A percentile compares a stretch with the other conserved stretches of the same genome.
These are phyloP conservation scores for Psophia crepitans DNA, from an alignment of 2,113 vertebrate genomes.

Conservation along the genomic window DNA sequence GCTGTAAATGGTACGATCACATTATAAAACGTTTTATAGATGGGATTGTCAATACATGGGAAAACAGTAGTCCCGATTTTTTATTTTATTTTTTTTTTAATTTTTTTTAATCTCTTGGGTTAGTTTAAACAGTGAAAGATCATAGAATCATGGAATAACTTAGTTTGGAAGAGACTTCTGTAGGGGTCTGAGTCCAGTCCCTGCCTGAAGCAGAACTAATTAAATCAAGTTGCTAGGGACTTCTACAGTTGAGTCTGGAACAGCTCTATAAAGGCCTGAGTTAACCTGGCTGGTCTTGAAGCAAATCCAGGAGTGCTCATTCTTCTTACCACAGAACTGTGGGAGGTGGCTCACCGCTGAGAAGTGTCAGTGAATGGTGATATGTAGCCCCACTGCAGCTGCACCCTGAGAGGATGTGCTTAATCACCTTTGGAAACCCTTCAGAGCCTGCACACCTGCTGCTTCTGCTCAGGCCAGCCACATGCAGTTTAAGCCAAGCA, in stretches of 20 bases:
- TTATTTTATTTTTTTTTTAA: too few relatives aligned
- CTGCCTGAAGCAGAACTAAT: not conserved
- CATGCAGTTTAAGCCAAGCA: not conserved
- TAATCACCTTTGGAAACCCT: not conserved
- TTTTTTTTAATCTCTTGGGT: not conserved
- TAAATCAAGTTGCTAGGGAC: not conserved
- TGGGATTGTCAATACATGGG: not conserved
- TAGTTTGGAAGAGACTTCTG: not conserved
- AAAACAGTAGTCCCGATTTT: not conserved
- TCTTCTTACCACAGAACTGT: not conserved
- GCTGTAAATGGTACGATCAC: not conserved
- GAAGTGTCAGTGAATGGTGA: rapidly evolving
- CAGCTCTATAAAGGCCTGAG: not conserved
- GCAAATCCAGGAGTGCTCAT: not conserved
- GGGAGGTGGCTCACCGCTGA: not conserved
- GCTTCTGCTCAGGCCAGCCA: not conserved
- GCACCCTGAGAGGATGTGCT: not conserved
- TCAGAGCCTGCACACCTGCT: not conserved
- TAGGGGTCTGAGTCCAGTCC: rapidly evolving
- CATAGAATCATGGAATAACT: not conserved
- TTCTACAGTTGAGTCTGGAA: not conserved
- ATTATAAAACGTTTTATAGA: not conserved
- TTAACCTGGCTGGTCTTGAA: not conserved
- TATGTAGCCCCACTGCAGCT: not conserved
- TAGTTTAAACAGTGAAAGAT: not conserved